A percentile compares a stretch with the other conserved stretches of the same genome.
phyloP scores from a whole-genome alignment of 2,888 invertebrate genomes.

The Adineta ricciae region DNA sequence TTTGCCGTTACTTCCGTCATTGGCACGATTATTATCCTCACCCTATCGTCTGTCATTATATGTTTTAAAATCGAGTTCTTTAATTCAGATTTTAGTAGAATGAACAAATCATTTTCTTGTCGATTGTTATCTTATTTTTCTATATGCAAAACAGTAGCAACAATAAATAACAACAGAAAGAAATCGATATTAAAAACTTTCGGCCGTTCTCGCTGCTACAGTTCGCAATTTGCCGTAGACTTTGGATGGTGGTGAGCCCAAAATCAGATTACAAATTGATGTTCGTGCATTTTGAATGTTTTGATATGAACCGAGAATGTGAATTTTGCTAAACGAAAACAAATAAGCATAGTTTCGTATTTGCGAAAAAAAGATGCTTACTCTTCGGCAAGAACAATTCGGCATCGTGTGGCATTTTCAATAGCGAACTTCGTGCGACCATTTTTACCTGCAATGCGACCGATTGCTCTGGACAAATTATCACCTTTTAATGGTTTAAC shows the following conservation, averaged over 20 bases:
- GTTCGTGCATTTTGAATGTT: conserved; percentile 86
- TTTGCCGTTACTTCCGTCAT: too few relatives aligned
- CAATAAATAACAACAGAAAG: not conserved
- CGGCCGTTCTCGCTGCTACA: conserved; percentile 32
- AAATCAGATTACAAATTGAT: conserved; percentile 85
- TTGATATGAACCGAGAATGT: conserved; percentile 89
- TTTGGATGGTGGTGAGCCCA: conserved; percentile 54
- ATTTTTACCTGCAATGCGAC: conserved; percentile 90
- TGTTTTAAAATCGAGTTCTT: too few relatives aligned
- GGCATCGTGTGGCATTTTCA: conserved; percentile 93
- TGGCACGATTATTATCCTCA: too few relatives aligned
- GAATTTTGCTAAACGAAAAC: conserved; percentile 63
- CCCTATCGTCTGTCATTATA: too few relatives aligned
- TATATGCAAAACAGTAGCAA: not conserved
- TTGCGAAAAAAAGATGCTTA: conserved; percentile 36
- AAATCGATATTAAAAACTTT: conserved; percentile 29
- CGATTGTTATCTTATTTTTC: not conserved
- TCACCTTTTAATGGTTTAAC: conserved; percentile 89
- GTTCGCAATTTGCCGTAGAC: conserved; percentile 33
- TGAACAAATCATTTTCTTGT: too few relatives aligned
- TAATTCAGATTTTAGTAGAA: too few relatives aligned
- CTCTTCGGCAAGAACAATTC: conserved; percentile 86
- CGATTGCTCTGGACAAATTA: conserved; percentile 85
- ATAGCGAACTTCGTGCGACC: conserved; percentile 94
- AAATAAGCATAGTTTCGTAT: not conserved